phyloP scores from a whole-genome alignment of 2,113 vertebrate genomes.

The Cinclus mexicanus region DNA sequence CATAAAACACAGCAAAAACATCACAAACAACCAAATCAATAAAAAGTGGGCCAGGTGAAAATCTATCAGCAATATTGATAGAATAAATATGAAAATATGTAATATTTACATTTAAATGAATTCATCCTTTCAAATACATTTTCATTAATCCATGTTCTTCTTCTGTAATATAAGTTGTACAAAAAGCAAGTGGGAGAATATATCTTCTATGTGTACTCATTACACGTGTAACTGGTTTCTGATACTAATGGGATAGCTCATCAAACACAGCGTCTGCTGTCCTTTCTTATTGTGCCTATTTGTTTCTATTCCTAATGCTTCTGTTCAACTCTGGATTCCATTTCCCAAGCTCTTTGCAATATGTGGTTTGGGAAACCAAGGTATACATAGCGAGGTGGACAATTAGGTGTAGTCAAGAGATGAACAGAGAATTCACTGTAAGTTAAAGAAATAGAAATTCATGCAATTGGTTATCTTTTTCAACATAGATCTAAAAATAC shows the following conservation, averaged over 20 bases:
- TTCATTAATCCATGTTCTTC: not conserved
- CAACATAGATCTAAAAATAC: not conserved
- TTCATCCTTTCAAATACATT: not conserved
- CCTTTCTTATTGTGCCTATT: not conserved
- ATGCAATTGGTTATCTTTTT: not conserved
- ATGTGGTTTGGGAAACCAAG: fast-evolving
- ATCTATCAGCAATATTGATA: not conserved
- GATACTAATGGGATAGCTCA: not conserved
- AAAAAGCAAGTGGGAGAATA: not conserved
- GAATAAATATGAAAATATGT: not conserved
- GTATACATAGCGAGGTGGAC: not conserved
- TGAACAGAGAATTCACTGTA: not conserved
- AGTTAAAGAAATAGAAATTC: not conserved
- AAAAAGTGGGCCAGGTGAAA: not conserved
- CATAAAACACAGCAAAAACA: not conserved
- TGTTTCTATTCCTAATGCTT: not conserved
- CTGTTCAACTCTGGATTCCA: not conserved
- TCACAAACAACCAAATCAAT: not conserved
- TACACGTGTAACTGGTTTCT: not conserved
- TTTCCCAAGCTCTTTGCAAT: not conserved
- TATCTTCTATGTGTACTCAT: not conserved
- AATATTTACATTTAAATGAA: not conserved
- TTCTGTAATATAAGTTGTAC: not conserved
- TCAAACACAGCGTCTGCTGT: not conserved
- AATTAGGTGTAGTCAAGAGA: not conserved